Evolutionary conservation across 2,888 invertebrate species (phyloP).

Genomic region (Bimastos eiseni): DNA sequence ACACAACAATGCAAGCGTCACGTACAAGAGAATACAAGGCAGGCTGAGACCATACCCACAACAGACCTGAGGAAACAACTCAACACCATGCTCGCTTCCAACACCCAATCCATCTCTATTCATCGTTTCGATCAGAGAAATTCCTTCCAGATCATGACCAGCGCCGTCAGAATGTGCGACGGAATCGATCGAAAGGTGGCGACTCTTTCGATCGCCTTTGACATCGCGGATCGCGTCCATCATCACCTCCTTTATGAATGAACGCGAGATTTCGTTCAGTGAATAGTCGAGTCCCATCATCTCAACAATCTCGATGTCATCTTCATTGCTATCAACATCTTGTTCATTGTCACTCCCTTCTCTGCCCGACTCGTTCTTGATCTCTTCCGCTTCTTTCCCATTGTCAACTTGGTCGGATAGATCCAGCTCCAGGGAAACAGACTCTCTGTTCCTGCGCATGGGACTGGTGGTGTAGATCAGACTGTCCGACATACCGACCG

Average conservation of each 20-base stretch:
- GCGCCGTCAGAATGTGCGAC: not conserved
- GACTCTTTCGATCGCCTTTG: not conserved
- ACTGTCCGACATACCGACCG: constrained; percentile 24
- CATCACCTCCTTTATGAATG: constrained; percentile 18
- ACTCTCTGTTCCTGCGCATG: not conserved
- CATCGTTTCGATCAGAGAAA: not conserved
- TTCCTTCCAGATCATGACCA: not conserved
- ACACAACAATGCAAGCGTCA: not conserved
- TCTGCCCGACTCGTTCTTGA: not conserved
- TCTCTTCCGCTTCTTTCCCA: not conserved
- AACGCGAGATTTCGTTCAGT: constrained; percentile 13
- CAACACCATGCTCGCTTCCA: not conserved
- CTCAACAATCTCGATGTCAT: not conserved
- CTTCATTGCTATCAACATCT: not conserved
- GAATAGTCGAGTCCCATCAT: not conserved
- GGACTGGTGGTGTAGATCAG: constrained; percentile 15
- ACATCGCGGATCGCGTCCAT: not conserved
- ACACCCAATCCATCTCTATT: not conserved
- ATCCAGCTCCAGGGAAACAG: not conserved
- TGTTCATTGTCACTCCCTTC: not conserved
- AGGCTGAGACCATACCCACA: not conserved
- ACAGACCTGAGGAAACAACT: not conserved
- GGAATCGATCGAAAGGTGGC: not conserved
- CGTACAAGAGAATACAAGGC: not conserved
- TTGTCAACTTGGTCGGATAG: not conserved